A percentile compares a stretch with the other conserved stretches of the same genome.
phyloP scores from a whole-genome alignment of 1,140 invertebrate genomes.

The Zaprionus ghesquierei region DNA sequence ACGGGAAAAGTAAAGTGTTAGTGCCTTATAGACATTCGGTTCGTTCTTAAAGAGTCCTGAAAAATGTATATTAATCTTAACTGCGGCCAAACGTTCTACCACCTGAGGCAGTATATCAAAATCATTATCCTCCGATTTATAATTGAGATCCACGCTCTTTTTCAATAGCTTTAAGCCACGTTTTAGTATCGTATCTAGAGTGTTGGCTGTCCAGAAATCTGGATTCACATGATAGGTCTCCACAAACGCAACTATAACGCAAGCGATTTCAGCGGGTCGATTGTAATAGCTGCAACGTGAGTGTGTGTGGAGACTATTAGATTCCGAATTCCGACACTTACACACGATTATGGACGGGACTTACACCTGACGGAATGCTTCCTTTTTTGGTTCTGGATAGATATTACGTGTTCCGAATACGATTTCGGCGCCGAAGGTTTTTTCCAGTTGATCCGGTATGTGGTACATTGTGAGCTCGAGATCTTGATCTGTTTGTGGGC shows the following conservation, averaged over 20 bases:
- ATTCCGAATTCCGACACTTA: not conserved
- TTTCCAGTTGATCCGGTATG: slow-evolving; percentile 68
- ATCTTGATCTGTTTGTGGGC: slow-evolving; percentile 52
- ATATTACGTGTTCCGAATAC: slow-evolving; percentile 70
- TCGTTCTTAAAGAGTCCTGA: slow-evolving; percentile 63
- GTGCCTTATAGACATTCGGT: slow-evolving; percentile 71
- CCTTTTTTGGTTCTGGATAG: slow-evolving; percentile 48
- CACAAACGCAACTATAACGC: slow-evolving; percentile 69
- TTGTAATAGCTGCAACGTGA: slow-evolving; percentile 46
- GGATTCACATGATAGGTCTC: slow-evolving; percentile 75
- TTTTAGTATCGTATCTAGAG: slow-evolving; percentile 68
- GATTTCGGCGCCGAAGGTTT: slow-evolving; percentile 71
- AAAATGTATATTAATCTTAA: slow-evolving; percentile 63
- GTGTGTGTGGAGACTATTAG: not conserved
- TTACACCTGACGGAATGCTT: slow-evolving; percentile 28
- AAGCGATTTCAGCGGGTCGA: slow-evolving; percentile 66
- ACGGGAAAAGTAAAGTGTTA: slow-evolving; percentile 67
- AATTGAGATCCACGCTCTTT: slow-evolving; percentile 49
- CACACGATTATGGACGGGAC: not conserved
- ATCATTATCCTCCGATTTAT: slow-evolving; percentile 53
- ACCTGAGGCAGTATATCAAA: slow-evolving; percentile 77
- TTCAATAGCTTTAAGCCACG: slow-evolving; percentile 59
- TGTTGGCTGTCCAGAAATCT: slow-evolving; percentile 73
- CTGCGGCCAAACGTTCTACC: slow-evolving; percentile 47
- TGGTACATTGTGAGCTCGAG: slow-evolving; percentile 62